phyloP scores from a whole-genome alignment of 2,113 vertebrate species.

The Percina caprodes region DNA sequence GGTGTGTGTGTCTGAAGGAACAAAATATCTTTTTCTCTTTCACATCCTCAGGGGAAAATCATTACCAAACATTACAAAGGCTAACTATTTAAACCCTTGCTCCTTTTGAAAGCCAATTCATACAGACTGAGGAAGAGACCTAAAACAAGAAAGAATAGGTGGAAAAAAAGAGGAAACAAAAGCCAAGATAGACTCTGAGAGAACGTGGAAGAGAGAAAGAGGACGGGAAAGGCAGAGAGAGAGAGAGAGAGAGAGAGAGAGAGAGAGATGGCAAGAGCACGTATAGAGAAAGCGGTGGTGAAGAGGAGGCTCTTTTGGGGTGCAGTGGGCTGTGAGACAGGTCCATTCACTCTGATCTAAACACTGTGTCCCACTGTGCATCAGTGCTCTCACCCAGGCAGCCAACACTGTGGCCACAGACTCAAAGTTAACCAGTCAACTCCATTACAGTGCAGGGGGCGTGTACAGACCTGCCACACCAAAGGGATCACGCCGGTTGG shows the following conservation, averaged over 20 bases:
- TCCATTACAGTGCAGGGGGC: slow-evolving; percentile 84
- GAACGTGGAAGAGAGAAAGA: slow-evolving; percentile 65
- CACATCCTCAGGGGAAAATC: slow-evolving; percentile 71
- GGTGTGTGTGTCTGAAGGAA: slow-evolving; percentile 18
- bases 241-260: slow-evolving; percentile 60
- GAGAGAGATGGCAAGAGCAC: slow-evolving; percentile 57
- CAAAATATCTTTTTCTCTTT: slow-evolving; percentile 54
- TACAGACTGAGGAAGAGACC: slow-evolving; percentile 55
- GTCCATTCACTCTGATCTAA: slow-evolving; percentile 81
- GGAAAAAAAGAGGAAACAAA: slow-evolving; percentile 62
- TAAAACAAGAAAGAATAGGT: slow-evolving; percentile 57
- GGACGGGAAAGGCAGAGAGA: slow-evolving; percentile 59
- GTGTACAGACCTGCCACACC: slow-evolving; percentile 86
- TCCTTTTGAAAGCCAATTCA: slow-evolving; percentile 69
- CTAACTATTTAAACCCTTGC: slow-evolving; percentile 81
- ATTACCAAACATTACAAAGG: slow-evolving; percentile 78
- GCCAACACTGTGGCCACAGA: slow-evolving; percentile 78
- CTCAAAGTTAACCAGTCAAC: slow-evolving; percentile 88
- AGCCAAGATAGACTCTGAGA: slow-evolving; percentile 55
- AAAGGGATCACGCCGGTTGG: slow-evolving; percentile 82
- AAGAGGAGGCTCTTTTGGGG: slow-evolving; percentile 79
- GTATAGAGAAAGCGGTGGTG: slow-evolving; percentile 64
- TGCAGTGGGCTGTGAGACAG: slow-evolving; percentile 86
- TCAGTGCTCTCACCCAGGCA: slow-evolving; percentile 84
- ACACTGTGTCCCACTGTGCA: slow-evolving; percentile 83